Conservation (phyloP, 2,797 vertebrate genomes). For the Geotrypetes seraphini region DNA sequence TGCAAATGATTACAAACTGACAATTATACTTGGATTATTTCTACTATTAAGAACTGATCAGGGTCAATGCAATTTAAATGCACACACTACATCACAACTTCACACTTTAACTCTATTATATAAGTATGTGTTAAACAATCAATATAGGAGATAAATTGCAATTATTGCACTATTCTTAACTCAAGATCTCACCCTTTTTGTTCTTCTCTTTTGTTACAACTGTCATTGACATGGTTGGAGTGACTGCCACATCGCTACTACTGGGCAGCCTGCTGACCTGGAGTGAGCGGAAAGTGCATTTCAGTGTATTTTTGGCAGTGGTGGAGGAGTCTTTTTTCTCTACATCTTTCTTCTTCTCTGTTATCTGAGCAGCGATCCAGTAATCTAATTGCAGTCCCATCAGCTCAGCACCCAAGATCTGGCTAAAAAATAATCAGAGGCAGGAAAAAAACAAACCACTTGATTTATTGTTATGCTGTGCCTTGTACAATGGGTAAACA, state of each 20-base stretch:
- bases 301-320: conserved; percentile 87
- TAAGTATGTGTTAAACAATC: too few relatives aligned
- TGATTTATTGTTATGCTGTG: not conserved
- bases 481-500: not conserved
- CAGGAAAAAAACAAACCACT: conserved; percentile 3
- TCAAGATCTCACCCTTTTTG: conserved; percentile 76
- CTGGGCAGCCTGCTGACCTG: conserved; percentile 94
- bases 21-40: too few relatives aligned
- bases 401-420: conserved; percentile 62
- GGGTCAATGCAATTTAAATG: too few relatives aligned
- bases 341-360: conserved; percentile 79
- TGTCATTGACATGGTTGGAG: conserved; percentile 91
- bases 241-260: conserved; percentile 58
- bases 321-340: conserved; percentile 83
- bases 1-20: too few relatives aligned
- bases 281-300: conserved; percentile 97
- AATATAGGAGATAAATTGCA: not conserved
- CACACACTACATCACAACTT: too few relatives aligned
- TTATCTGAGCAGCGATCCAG: conserved; percentile 68
- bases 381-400: conserved; percentile 98
- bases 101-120: too few relatives aligned
- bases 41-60: too few relatives aligned
- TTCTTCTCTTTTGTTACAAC: conserved; percentile 98
- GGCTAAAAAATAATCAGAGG: conserved; percentile 49
- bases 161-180: too few relatives aligned